Conservation (phyloP, 2,797 vertebrate genomes). For the Arctocebus calabarensis region DNA sequence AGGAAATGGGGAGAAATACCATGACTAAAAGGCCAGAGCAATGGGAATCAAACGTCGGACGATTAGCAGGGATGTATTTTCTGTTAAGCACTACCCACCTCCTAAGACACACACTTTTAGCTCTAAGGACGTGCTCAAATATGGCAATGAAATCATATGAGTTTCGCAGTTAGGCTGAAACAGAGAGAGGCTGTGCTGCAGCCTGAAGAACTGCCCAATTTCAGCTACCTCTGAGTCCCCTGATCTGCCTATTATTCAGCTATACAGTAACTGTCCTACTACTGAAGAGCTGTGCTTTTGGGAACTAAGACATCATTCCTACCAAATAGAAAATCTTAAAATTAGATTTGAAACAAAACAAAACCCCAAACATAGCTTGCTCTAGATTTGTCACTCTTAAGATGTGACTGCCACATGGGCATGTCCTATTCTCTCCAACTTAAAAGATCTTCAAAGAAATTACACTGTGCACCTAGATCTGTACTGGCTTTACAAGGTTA, state of each 20-base stretch:
- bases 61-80: not conserved
- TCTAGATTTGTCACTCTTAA: constrained; percentile 25
- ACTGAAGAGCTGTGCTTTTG: not conserved
- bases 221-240: not conserved
- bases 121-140: not conserved
- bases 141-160: not conserved
- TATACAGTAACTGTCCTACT: not conserved
- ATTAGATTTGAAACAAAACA: not conserved
- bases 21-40: not conserved
- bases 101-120: not conserved
- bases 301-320: constrained; percentile 29
- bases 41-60: not conserved
- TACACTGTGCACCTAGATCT: not conserved
- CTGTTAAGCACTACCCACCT: not conserved
- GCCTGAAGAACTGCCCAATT: not conserved
- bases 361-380: constrained; percentile 21
- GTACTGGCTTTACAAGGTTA: not conserved
- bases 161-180: not conserved
- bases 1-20: constrained; percentile 54
- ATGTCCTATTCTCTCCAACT: constrained; percentile 18
- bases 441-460: constrained; percentile 39
- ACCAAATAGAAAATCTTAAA: constrained; percentile 48
- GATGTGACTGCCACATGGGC: not conserved
- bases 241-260: not conserved
- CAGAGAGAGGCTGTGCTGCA: not conserved